A percentile compares a stretch with the other conserved stretches of the same genome.
Evolutionary conservation across 2,113 vertebrate genomes (phyloP).

Genomic region (Sturnus vulgaris): DNA sequence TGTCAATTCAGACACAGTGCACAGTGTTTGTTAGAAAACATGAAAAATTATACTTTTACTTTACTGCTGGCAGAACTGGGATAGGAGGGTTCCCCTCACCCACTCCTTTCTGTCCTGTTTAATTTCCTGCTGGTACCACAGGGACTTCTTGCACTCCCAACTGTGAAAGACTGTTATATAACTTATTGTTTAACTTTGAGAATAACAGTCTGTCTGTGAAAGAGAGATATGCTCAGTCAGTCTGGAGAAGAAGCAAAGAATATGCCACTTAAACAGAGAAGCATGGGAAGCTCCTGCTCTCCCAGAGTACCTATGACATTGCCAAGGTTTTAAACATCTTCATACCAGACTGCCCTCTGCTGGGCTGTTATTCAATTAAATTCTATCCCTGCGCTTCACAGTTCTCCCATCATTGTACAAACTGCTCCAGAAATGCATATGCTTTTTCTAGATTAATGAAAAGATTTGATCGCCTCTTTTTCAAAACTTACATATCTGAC

Average conservation of each 20-base stretch:
- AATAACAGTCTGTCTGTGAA: not conserved
- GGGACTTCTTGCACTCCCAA: not conserved
- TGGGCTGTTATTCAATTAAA: slow-evolving; percentile 11
- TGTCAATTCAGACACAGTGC: not conserved
- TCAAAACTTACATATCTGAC: not conserved
- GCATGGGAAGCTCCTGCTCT: not conserved
- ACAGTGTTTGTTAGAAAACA: not conserved
- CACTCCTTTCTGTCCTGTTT: not conserved
- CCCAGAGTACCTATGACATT: not conserved
- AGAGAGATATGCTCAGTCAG: not conserved
- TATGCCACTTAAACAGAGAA: not conserved
- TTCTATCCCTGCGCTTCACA: not conserved
- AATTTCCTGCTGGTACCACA: not conserved
- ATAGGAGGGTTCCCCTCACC: not conserved
- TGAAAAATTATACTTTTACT: not conserved
- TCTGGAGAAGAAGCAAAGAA: not conserved
- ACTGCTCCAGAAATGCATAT: not conserved
- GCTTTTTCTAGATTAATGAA: not conserved
- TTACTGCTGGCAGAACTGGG: not conserved
- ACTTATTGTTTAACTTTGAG: slow-evolving; percentile 3
- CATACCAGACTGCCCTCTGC: slow-evolving; percentile 70
- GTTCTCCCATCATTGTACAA: not conserved
- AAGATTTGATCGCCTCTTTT: not conserved
- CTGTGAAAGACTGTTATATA: not conserved
- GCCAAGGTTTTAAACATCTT: not conserved